phyloP scores from a whole-genome alignment of 2,797 vertebrate species.

The Heterohyrax brucei region DNA sequence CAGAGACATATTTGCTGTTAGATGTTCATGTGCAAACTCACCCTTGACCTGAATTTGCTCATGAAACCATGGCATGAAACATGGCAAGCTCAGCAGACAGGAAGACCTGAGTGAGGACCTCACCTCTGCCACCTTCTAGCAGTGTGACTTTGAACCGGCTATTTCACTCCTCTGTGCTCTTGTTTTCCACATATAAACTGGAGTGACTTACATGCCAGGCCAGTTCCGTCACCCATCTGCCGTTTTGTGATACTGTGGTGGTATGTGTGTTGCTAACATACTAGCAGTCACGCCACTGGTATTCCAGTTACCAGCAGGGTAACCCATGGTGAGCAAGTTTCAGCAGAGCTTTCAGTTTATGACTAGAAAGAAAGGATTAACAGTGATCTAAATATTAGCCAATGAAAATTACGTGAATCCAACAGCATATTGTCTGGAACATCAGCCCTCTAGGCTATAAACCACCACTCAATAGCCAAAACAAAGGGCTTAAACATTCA shows the following conservation, averaged over 20 bases:
- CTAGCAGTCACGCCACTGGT: not conserved
- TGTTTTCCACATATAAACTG: not conserved
- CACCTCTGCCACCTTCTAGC: not conserved
- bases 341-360: not conserved
- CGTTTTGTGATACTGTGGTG: not conserved
- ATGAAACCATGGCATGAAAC: not conserved
- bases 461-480: not conserved
- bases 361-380: not conserved
- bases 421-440: not conserved
- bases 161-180: not conserved
- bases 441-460: not conserved
- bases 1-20: not conserved
- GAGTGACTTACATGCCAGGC: not conserved
- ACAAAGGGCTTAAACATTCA: not conserved
- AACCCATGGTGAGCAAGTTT: not conserved
- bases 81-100: constrained; percentile 24
- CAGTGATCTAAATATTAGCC: not conserved
- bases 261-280: not conserved
- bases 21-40: not conserved
- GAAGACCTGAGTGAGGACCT: not conserved
- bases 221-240: not conserved
- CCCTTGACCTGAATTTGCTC: not conserved
- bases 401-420: not conserved
- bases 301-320: not conserved
- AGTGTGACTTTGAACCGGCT: not conserved